Base-by-base conservation (phyloP, 2,797 vertebrate species). In the Myiotriccus ornatus region DNA sequence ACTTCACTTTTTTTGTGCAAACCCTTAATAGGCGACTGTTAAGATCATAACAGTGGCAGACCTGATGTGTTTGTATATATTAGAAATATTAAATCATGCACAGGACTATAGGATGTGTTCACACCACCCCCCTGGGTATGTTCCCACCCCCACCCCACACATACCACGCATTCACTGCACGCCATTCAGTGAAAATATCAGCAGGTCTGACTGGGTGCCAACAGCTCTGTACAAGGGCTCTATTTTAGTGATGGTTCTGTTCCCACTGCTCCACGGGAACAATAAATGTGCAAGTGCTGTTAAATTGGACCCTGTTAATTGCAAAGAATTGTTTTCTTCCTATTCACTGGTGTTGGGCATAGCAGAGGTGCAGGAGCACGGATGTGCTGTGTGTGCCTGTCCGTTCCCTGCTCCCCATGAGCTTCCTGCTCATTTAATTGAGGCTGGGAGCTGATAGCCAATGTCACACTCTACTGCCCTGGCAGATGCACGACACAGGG, bases 141-240 rank as follows among this genome's bases (percentile, higher is more conserved):
- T 8, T 39, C 46, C 41, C 67, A 41, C 57, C 23, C 53, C 39
- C 60, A 67, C 41, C 63, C 59, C 70, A 23, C 9, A 4, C 71
- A 74, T 15, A 41, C 52, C 87, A n/a, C 7, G 0, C 71, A 24
- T 50, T 30, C 76, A 55, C 16, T 64, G 65, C 22, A 20, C 4
- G 5, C 2, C 4, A 86, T 46, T 55, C 73, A 76, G 67, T 27
- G 13, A 30, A 63, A 67, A 32, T 32, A 77, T 27, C 64, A 64
- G 69, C 43, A 87, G 77, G 46, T 73, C 50, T 89, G 74, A 81
- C 74, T 30, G 62, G 62, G n/a, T 73, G 78, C 91, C 84, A 87
- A 6, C 56, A 76, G 1, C 57, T 30, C 76, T 15, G 41, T 5
- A 37, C 57, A 62, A 83, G 65, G 63, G 57, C 47, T 76, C 84